Evolutionary conservation across 2,888 invertebrate genomes (phyloP).

Genomic region (Catocala nupta): DNA sequence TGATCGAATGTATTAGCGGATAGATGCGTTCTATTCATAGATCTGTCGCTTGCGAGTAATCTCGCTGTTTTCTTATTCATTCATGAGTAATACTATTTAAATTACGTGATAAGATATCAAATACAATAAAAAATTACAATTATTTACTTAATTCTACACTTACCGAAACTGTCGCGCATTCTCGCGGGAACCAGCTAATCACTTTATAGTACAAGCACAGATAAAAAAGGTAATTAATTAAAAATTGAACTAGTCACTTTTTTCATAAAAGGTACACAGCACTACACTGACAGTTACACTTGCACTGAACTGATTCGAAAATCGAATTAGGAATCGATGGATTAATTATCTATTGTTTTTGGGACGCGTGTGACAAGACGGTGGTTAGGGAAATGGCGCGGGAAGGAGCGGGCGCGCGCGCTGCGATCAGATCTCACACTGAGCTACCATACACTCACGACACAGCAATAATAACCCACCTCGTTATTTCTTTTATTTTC

Average conservation of each 20-base stretch:
- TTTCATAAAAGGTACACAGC: conserved; percentile 53
- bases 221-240: conserved; percentile 36
- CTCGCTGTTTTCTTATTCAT: conserved; percentile 44
- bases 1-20: conserved; percentile 51
- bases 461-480: conserved; percentile 74
- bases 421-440: conserved; percentile 79
- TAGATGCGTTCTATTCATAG: conserved; percentile 57
- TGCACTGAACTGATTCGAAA: conserved; percentile 53
- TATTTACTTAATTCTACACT: conserved; percentile 31
- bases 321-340: conserved; percentile 39
- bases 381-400: conserved; percentile 62
- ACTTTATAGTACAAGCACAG: conserved; percentile 45
- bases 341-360: conserved; percentile 40
- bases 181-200: conserved; percentile 30
- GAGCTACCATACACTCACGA: conserved; percentile 72
- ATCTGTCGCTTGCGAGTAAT: conserved; percentile 47
- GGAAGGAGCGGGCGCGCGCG: conserved; percentile 76
- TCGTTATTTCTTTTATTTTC: conserved; percentile 65
- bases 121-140: neutral
- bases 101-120: conserved; percentile 6
- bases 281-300: conserved; percentile 53
- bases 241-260: conserved; percentile 53
- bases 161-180: conserved; percentile 54
- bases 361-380: conserved; percentile 47
- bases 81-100: conserved; percentile 35